Base-by-base conservation (phyloP, 2,888 invertebrate genomes). In the Patella ulyssiponensis region DNA sequence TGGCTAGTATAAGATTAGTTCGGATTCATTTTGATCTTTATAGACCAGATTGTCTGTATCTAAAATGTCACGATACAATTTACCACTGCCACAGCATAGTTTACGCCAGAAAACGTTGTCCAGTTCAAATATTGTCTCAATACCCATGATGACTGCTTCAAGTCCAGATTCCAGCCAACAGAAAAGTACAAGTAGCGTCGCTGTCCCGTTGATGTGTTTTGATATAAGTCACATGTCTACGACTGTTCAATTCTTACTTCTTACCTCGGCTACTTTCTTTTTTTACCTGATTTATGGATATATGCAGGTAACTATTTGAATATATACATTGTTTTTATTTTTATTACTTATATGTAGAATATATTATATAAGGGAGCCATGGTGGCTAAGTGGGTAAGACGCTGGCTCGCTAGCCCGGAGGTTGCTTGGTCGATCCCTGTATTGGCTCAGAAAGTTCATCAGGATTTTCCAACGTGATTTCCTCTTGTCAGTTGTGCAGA, bases 221-320 rank as follows among this genome's bases (percentile, higher is more conserved):
- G 94, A 96, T 89, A 93, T 97, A 76, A 94, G 94, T 14, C 91
- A 93, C 71, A 94, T 94, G 83, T 94, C 94, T 80, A 93, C 93
- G 86, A 93, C 94, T 23, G 92, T 93, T 4, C 97, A 97, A 91
- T 96, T 98, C 90, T 80, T 95, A 1, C 92, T 95, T 74, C 96
- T 96, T 89, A 95, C 95, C 75, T 88, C 93, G 44, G 96, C 96
- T 76, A 96, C 97, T 11, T 97, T 98, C 92, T 91, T 95, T 81
- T 96, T 97, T 89, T 98, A 96, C 92, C 92, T 98, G 79, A 93
- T 97, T 0, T 98, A 98, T 93, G 98, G 98, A 75, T 98, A 97
- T 82, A 86, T 92, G 72, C 90, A 94, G 94, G 98, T 94, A 90
- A 87, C 80, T 83, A 15, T 54, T 53, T 76, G 14, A 17, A 69